phyloP scores from a whole-genome alignment of 2,888 invertebrate genomes.

The Pristionchus arcanus region DNA sequence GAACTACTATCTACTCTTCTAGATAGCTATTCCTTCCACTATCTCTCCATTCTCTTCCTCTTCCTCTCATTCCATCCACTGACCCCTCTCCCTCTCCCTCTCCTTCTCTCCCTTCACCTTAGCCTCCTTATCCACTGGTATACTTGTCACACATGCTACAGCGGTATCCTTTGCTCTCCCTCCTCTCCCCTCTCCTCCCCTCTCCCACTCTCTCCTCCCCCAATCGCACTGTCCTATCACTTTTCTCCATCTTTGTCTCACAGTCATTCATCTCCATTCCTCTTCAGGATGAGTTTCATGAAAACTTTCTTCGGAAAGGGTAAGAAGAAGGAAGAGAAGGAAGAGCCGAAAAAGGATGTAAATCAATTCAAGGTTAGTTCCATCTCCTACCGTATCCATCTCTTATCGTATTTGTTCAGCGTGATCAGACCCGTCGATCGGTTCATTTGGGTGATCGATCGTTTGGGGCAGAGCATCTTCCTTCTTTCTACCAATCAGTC shows the following conservation, averaged over 20 bases:
- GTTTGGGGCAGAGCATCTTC: constrained; percentile 26
- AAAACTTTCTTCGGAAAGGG: constrained; percentile 22
- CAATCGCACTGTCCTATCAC: neutral
- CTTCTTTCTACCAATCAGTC: constrained; percentile 46
- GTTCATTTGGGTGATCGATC: constrained; percentile 46
- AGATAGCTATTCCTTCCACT: constrained; percentile 8
- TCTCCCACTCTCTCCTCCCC: constrained; percentile 15
- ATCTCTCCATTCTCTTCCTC: neutral
- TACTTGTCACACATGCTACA: constrained; percentile 40
- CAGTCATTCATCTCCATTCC: constrained; percentile 12
- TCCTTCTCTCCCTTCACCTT: constrained; percentile 9
- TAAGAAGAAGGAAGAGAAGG: constrained; percentile 44
- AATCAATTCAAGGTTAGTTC: neutral
- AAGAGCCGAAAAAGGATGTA: constrained; percentile 36
- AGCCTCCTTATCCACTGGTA: constrained; percentile 38
- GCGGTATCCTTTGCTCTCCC: constrained; percentile 56
- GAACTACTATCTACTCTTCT: neutral
- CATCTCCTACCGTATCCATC: neutral
- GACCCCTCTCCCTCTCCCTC: neutral
- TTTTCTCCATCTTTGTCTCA: constrained; percentile 14
- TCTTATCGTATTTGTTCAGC: neutral
- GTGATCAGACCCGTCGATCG: constrained; percentile 42
- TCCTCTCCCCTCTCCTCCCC: constrained; percentile 45
- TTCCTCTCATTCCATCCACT: neutral
- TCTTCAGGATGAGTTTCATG: constrained; percentile 46